phyloP scores from a whole-genome alignment of 2,113 vertebrate species.

The Dinomys branickii region DNA sequence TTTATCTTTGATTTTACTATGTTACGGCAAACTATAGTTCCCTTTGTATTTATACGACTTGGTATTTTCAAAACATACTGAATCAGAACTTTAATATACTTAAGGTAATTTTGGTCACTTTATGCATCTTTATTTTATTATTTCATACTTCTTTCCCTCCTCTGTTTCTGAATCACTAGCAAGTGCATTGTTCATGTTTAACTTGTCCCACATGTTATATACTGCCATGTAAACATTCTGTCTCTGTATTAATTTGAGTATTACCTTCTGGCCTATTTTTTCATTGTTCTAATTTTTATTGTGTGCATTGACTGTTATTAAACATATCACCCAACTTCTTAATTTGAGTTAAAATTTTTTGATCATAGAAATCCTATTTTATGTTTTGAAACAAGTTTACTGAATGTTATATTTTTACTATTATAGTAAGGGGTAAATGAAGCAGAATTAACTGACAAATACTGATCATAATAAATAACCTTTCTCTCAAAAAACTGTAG shows the following conservation, averaged over 20 bases:
- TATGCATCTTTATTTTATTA: neutral
- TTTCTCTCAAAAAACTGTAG: neutral
- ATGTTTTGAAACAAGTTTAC: neutral
- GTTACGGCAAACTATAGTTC: neutral
- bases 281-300: neutral
- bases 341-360: neutral
- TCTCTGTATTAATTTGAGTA: neutral
- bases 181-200: neutral
- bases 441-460: neutral
- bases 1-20: neutral
- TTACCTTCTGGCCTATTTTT: constrained; percentile 9
- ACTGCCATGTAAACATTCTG: neutral
- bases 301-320: neutral
- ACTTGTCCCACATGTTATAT: neutral
- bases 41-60: neutral
- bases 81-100: neutral
- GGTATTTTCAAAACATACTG: neutral
- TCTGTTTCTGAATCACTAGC: neutral
- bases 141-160: neutral
- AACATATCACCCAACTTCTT: neutral
- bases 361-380: neutral
- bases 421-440: neutral
- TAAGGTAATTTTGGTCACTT: neutral
- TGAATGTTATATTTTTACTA: neutral
- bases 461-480: neutral